Evolutionary conservation across 2,888 invertebrate genomes (phyloP), one percentile per base, ranked within the genome.

Genomic region (Drosophila ustulata): DNA sequence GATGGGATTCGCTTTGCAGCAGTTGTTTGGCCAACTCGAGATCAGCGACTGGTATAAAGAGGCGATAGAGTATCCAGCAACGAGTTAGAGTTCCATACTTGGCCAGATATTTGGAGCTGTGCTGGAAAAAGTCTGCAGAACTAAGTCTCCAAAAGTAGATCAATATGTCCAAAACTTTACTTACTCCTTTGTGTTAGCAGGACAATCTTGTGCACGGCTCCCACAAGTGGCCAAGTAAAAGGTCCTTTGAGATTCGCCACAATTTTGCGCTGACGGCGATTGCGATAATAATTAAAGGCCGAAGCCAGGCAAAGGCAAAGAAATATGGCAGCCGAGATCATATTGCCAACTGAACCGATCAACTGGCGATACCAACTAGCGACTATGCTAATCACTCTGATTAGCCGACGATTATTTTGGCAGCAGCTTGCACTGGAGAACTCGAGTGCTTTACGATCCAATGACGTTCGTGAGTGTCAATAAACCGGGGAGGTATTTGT

Each of bases 281-380:
- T 75, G 4, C 78, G 75, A n/a, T 72, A 58, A 32, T 76, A 87
- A 11, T 88, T 86, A 6, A 86, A 46, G 8, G 77, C 86, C 61
- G 88, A 88, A 2, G 75, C 80, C 67, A 87, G 50, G 61, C 86
- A 76, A 50, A 88, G 59, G 57, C 80, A 87, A 61, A 88, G 53
- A 52, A 87, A 84, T 52, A 86, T 77, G 37, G 75, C 62, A 49
- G 58, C 66, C 59, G 73, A 69, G 70, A 87, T 84, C 87, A 87
- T 87, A 53, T 70, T 74, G 58, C 4, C 52, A 64, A 82, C 84
- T 83, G 72, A 72, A 28, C 34, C 9, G 13, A 11, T 50, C 41
- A 28, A 50, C 51, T 2, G 4, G 28, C 37, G 13, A 49, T 9
- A 63, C 52, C 26, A 47, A 63, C 9, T 37, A 30, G 32, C n/a